Evolutionary conservation across 2,888 invertebrate species (phyloP), one percentile per base, ranked within the genome.

Genomic region (Meiosimyza decipiens): DNA sequence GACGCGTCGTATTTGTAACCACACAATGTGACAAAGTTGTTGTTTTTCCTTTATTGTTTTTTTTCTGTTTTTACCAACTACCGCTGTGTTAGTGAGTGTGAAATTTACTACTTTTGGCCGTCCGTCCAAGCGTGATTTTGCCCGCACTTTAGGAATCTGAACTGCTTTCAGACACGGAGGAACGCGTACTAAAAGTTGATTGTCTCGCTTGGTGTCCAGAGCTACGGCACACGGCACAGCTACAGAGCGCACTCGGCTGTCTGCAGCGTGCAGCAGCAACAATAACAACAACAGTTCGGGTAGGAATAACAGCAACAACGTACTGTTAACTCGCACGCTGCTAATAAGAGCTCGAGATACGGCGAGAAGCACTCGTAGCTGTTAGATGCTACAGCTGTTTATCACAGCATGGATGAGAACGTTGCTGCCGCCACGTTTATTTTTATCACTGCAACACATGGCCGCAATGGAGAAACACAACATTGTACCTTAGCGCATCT

Each of bases 151-250:
- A 75, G 77, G 72, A 77, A 76, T 73, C 74, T 81, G 86, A 82
- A 84, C 85, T 85, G 86, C 81, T 83, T 85, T 82, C 86, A 83
- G 80, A 84, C 84, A 84, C 85, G 85, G 84, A 85, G 85, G 84
- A 85, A 85, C 83, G 84, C 85, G 86, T 84, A 86, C 85, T 86
- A 84, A 84, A 84, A 85, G 82, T 83, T 82, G 84, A 75, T 84
- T 85, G 51, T 16, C 40, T 52, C 70, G 63, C 15, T 49, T 33
- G 57, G 18, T 80, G 77, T 74, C 76, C 73, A 75, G 75, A 78
- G 77, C 75, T 73, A 73, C 79, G 76, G 74, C 13, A 40, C 47
- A 63, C 67, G 47, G 40, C 57, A 33, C 28, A 59, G 55, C 33
- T 67, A 16, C 33, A 28, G 51, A 52, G 50, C 18, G 60, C 15